Conservation (phyloP, 1,140 invertebrate genomes). For the Drosophila pectinifera region DNA sequence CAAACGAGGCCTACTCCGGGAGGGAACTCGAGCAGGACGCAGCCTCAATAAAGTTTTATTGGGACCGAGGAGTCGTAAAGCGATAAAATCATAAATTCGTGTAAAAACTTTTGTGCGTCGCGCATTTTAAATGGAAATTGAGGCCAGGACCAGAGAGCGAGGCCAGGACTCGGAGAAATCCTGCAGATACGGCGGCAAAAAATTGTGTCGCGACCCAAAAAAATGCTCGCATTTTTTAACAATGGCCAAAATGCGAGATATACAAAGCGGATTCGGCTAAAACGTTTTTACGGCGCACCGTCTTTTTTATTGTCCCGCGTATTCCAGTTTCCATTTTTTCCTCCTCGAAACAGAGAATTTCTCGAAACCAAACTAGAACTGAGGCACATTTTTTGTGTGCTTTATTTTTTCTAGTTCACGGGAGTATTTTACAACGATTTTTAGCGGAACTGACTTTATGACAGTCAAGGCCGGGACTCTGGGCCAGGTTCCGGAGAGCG, state of each 20-base stretch:
- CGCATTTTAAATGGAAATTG: slow-evolving; percentile 78
- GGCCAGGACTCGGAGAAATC: slow-evolving; percentile 24
- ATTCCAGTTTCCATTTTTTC: slow-evolving; percentile 76
- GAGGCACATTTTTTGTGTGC: slow-evolving; percentile 75
- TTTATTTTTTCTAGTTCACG: slow-evolving; percentile 64
- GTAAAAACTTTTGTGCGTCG: slow-evolving; percentile 66
- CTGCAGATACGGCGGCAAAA: slow-evolving; percentile 45
- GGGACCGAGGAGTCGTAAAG: slow-evolving; percentile 61
- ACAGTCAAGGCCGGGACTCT: slow-evolving; percentile 61
- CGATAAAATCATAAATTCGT: slow-evolving; percentile 79
- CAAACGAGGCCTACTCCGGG: slow-evolving; percentile 67
- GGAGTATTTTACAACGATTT: slow-evolving; percentile 61
- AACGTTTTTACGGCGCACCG: slow-evolving; percentile 64
- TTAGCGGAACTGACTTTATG: slow-evolving; percentile 73
- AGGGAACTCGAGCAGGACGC: slow-evolving; percentile 67
- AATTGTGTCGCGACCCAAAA: slow-evolving; percentile 73
- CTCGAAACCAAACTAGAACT: slow-evolving; percentile 80
- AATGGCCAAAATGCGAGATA: slow-evolving; percentile 68
- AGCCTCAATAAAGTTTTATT: slow-evolving; percentile 78
- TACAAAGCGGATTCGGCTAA: slow-evolving; percentile 72
- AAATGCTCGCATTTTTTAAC: slow-evolving; percentile 81
- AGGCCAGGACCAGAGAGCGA: slow-evolving; percentile 49
- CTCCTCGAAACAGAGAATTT: slow-evolving; percentile 60
- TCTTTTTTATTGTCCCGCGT: slow-evolving; percentile 69
- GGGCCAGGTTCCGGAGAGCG: slow-evolving; percentile 3